Conservation (phyloP, 2,797 vertebrate genomes). For the Delichon dasypus region DNA sequence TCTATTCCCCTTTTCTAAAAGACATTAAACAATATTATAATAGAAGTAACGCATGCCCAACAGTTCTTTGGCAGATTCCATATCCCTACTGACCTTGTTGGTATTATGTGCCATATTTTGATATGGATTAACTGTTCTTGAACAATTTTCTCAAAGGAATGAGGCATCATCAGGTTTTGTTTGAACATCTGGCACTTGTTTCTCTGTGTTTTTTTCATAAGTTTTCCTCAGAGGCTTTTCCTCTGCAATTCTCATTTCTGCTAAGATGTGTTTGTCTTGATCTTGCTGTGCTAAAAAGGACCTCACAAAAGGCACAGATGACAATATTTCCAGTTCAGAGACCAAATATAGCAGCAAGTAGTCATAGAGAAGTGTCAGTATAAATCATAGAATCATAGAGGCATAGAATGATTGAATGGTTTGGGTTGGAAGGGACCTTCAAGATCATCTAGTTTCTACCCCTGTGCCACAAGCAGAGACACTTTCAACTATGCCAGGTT, state of each 20-base stretch:
- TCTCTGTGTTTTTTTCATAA: not conserved
- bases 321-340: not conserved
- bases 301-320: not conserved
- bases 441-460: not conserved
- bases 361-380: not conserved
- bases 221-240: not conserved
- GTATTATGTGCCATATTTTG: constrained; percentile 20
- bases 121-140: constrained; percentile 44
- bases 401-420: not conserved
- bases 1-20: not conserved
- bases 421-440: not conserved
- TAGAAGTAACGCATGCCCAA: not conserved
- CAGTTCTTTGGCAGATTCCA: not conserved
- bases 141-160: constrained; percentile 30
- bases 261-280: not conserved
- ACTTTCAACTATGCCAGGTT: not conserved
- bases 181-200: constrained; percentile 34
- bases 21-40: not conserved
- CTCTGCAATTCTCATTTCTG: not conserved
- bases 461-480: accelerated
- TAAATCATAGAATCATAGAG: not conserved
- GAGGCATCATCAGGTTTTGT: not conserved
- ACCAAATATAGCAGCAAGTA: not conserved
- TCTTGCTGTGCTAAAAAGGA: not conserved
- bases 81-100: not conserved